A percentile compares a stretch with the other conserved stretches of the same genome.
Evolutionary conservation across 2,113 vertebrate species (phyloP).

Genomic region (Mohoua ochrocephala): DNA sequence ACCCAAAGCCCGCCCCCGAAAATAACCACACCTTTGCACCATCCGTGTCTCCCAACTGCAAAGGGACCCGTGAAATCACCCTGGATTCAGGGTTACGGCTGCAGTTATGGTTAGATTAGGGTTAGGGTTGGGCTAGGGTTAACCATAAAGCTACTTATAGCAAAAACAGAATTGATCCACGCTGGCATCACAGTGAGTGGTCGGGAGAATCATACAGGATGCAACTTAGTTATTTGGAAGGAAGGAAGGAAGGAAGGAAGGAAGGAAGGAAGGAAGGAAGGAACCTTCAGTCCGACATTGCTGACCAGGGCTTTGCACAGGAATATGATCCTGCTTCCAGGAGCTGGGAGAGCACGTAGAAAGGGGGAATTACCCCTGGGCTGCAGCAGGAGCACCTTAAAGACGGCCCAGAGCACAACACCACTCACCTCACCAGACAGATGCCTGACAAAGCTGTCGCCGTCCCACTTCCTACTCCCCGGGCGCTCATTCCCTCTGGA

Average conservation of each 20-base stretch:
- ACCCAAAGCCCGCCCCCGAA: too few relatives aligned
- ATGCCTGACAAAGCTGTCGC: accelerated
- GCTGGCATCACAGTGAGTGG: too few relatives aligned
- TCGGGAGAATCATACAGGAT: too few relatives aligned
- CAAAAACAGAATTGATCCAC: too few relatives aligned
- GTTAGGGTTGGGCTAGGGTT: too few relatives aligned
- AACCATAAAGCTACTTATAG: too few relatives aligned
- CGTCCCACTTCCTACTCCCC: neutral
- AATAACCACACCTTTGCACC: too few relatives aligned
- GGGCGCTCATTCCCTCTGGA: neutral
- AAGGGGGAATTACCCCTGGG: neutral
- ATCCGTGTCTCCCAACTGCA: too few relatives aligned
- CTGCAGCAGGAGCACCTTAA: neutral
- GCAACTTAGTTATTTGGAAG: too few relatives aligned
- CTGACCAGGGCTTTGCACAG: neutral
- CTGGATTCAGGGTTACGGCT: too few relatives aligned
- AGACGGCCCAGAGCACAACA: neutral
- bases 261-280: neutral
- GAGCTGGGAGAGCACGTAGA: accelerated
- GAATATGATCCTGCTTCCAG: neutral
- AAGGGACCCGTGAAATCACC: too few relatives aligned
- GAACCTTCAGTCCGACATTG: neutral
- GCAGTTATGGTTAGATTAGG: too few relatives aligned
- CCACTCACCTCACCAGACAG: neutral
- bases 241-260: neutral